These are phyloP conservation scores for Rhinogobius similis DNA, from an alignment of 2,113 vertebrate genomes.

Conservation along the genomic window DNA sequence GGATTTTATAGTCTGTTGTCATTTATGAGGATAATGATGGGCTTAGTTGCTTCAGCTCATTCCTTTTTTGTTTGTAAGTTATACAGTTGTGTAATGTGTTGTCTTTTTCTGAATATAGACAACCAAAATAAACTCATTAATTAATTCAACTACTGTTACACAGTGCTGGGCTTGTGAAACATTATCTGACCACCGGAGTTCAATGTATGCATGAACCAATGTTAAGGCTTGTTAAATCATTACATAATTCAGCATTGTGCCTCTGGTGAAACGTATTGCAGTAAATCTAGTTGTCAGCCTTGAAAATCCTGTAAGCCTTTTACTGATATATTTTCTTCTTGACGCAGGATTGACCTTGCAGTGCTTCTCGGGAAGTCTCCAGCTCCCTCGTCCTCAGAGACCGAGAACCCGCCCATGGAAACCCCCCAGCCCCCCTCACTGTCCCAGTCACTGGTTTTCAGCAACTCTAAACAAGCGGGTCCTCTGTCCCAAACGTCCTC, in stretches of 20 bases:
- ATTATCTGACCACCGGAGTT: not conserved
- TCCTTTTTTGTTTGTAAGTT: too few relatives aligned
- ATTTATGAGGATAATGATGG: too few relatives aligned
- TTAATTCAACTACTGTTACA: not conserved
- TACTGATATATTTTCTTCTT: not conserved
- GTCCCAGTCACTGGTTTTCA: slow-evolving; percentile 94
- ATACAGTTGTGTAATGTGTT: too few relatives aligned
- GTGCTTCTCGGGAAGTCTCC: slow-evolving; percentile 96
- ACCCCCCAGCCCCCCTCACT: slow-evolving; percentile 85
- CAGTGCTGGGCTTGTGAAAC: not conserved
- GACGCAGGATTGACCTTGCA: slow-evolving; percentile 90
- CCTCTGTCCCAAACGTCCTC: slow-evolving; percentile 82
- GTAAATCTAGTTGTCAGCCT: not conserved
- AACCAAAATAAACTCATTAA: too few relatives aligned
- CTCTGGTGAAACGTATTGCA: not conserved
- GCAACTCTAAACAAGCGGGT: slow-evolving; percentile 92
- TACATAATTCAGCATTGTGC: not conserved
- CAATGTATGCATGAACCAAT: not conserved
- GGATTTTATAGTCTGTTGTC: too few relatives aligned
- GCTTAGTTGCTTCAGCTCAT: too few relatives aligned
- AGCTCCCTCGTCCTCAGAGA: slow-evolving; percentile 88
- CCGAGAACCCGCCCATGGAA: slow-evolving; percentile 84
- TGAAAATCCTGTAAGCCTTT: not conserved
- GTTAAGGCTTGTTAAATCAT: not conserved
- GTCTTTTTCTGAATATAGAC: too few relatives aligned